phyloP scores from a whole-genome alignment of 2,113 vertebrate species.

The Nanger granti region DNA sequence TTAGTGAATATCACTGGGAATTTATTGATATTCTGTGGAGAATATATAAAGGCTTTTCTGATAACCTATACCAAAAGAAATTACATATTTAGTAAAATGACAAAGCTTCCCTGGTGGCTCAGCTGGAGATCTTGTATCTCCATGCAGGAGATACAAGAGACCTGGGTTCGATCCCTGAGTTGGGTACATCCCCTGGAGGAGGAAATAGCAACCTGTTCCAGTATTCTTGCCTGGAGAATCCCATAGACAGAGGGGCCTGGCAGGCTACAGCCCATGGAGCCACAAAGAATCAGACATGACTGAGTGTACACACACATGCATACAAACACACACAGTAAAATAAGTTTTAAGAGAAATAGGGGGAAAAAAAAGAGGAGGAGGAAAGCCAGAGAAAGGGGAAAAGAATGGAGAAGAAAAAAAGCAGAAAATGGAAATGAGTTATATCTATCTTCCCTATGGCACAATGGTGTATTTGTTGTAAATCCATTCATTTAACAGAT shows the following conservation, averaged over 20 bases:
- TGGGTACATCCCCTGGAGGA: not conserved
- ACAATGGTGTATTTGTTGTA: not conserved
- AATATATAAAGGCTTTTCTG: not conserved
- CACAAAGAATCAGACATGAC: not conserved
- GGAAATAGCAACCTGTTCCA: not conserved
- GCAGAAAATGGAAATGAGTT: not conserved
- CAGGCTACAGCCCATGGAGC: not conserved
- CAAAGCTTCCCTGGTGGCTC: not conserved
- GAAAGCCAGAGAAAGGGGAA: not conserved
- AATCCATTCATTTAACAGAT: not conserved
- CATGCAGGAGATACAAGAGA: not conserved
- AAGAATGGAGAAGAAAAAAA: not conserved
- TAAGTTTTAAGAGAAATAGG: not conserved
- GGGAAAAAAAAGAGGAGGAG: rapidly evolving
- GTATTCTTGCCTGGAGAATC: not conserved
- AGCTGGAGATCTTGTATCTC: not conserved
- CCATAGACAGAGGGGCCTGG: not conserved
- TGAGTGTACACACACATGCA: not conserved
- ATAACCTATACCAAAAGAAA: not conserved
- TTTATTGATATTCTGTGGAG: not conserved
- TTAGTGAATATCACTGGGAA: not conserved
- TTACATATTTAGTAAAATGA: not conserved
- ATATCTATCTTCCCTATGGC: not conserved
- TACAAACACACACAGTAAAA: not conserved
- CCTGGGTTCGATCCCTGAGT: not conserved